These are phyloP conservation scores for Yponomeuta plumbellus DNA, from an alignment of 2,888 invertebrate species.

Conservation along the genomic window DNA sequence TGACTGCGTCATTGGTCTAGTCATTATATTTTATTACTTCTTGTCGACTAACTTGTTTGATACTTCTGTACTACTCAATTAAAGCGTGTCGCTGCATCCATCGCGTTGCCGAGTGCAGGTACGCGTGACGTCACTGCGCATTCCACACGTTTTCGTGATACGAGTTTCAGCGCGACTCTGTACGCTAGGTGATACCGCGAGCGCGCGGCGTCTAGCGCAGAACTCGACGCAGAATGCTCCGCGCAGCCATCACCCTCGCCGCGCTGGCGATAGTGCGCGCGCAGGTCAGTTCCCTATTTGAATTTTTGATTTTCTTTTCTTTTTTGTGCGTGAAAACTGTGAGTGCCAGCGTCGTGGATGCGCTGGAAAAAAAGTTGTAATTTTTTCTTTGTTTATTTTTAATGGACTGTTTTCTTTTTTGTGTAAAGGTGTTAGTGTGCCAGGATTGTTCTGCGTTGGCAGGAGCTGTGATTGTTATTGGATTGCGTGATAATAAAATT, in stretches of 20 bases:
- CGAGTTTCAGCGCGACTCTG: not conserved
- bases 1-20: no score
- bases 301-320: not conserved
- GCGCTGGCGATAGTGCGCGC: slow-evolving; percentile 31
- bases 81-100: no score
- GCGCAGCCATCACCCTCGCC: slow-evolving; percentile 34
- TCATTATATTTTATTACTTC: no score
- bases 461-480: no score
- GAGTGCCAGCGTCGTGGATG: not conserved
- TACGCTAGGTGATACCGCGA: not conserved
- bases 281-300: slow-evolving; percentile 34
- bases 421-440: no score
- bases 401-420: no score
- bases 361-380: not conserved
- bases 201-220: slow-evolving; percentile 19
- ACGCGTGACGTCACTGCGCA: not conserved
- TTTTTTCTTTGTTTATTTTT: not conserved
- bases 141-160: not conserved
- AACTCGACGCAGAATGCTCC: slow-evolving; percentile 45
- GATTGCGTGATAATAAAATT: no score
- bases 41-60: no score
- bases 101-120: not conserved
- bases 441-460: no score
- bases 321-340: not conserved
- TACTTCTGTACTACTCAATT: no score